Conservation (phyloP, 2,113 vertebrate genomes). For the Lepus europaeus region DNA sequence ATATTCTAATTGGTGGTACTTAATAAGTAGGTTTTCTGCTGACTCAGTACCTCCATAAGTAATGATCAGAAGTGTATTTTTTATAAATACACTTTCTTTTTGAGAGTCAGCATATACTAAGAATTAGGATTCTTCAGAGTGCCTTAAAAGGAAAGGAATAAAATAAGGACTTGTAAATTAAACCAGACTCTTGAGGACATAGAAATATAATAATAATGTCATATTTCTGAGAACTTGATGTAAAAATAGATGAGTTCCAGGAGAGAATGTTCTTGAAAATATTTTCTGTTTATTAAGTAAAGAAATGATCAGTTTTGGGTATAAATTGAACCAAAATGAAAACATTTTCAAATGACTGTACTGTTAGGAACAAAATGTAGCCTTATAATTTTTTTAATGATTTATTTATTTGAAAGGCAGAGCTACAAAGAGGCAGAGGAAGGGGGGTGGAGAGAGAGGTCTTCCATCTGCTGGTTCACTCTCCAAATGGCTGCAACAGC, state of each 20-base stretch:
- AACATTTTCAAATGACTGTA: too few species aligned
- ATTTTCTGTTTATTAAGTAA: slow-evolving; percentile 28
- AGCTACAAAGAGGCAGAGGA: too few species aligned
- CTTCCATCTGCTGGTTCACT: too few species aligned
- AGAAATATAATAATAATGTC: neutral
- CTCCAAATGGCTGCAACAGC: too few species aligned
- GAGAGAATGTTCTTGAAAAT: slow-evolving; percentile 3
- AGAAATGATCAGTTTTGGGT: slow-evolving; percentile 1
- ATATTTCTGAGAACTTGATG: neutral
- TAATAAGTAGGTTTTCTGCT: slow-evolving; percentile 39
- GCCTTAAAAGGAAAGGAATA: neutral
- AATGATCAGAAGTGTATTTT: slow-evolving; percentile 1
- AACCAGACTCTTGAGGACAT: neutral
- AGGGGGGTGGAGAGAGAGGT: too few species aligned
- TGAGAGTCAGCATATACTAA: neutral
- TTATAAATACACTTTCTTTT: neutral
- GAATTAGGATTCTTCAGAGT: neutral
- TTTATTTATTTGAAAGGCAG: too few species aligned
- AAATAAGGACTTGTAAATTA: slow-evolving; percentile 48
- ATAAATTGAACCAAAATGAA: slow-evolving; percentile 36
- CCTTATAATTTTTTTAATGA: neutral
- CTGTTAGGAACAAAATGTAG: neutral
- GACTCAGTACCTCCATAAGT: neutral
- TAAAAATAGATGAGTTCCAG: slow-evolving; percentile 18
- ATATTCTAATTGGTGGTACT: neutral